Base-by-base conservation (phyloP, 2,888 invertebrate species). In the Pristionchus entomophagus region DNA sequence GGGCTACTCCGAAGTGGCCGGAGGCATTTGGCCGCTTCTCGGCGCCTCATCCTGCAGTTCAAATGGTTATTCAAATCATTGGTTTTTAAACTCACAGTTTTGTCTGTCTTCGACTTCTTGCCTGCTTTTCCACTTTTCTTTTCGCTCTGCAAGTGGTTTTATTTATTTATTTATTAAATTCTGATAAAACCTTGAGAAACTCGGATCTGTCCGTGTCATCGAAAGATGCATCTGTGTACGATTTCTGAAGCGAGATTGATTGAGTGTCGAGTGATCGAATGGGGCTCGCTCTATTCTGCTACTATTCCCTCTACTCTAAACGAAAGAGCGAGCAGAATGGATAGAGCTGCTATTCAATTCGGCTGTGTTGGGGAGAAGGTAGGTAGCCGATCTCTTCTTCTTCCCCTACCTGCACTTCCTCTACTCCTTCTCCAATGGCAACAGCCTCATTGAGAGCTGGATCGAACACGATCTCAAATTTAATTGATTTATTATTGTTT, bases 151-250 rank as follows among this genome's bases (percentile, higher is more conserved):
- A 65, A 65, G 17, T 3, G 1, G 8, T n/a, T 26, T 59, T 59
- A 26, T 10, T 12, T 59, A 59, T n/a, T 59, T 29, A 56, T 56
- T 59, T n/a, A 59, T 26, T n/a, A 14, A 14, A 59, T 26, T n/a
- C 26, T 29, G 59, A 59, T n/a, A n/a, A n/a, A n/a, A 65, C 65
- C 65, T 65, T 65, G 65, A 65, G 65, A 35, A 65, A 65, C 22
- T 65, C 65, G 17, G 65, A 65, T 65, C 65, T 19, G 8, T 65
- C 65, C 19, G 65, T 65, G 65, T 65, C 65, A 14, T 32, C 32
- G 65, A 65, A 65, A 12, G 65, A 65, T 1, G 35, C 65, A 35
- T 65, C 65, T 5, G 65, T 65, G 65, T 65, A 35, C 65, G 65
- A 65, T 35, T 65, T 29, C 65, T 35, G 10, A 45, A 45, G 51